phyloP scores from a whole-genome alignment of 2,888 invertebrate species.

The Pollenia griseotomentosa region DNA sequence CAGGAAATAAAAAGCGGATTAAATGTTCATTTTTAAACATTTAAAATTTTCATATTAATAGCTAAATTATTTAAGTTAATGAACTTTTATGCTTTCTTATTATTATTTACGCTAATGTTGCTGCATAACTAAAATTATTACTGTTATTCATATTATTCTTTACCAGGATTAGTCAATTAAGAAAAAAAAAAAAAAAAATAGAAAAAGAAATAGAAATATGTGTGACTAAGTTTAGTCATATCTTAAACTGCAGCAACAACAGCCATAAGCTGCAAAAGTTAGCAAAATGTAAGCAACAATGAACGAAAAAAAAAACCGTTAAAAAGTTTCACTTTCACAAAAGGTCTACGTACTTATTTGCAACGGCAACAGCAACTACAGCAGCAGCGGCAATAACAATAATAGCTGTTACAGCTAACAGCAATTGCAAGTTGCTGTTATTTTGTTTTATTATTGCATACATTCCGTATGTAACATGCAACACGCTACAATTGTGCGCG shows the following conservation, averaged over 20 bases:
- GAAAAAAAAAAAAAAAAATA: constrained; percentile 25
- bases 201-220: not conserved
- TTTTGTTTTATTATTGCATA: constrained; percentile 42
- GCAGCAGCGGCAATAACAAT: constrained; percentile 68
- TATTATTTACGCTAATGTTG: constrained; percentile 29
- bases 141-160: constrained; percentile 49
- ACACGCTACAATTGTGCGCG: constrained; percentile 66
- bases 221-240: constrained; percentile 24
- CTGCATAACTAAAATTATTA: constrained; percentile 19
- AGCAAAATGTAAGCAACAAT: constrained; percentile 61
- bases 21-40: not conserved
- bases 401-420: constrained; percentile 60
- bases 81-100: constrained; percentile 46
- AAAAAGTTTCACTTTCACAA: constrained; percentile 82
- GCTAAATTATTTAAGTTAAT: constrained; percentile 26
- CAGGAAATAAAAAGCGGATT: no score
- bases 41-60: not conserved
- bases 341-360: constrained; percentile 79
- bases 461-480: constrained; percentile 65
- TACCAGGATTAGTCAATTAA: constrained; percentile 57
- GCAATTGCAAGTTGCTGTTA: constrained; percentile 70
- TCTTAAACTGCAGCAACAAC: constrained; percentile 30
- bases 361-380: constrained; percentile 71
- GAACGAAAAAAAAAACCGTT: constrained; percentile 69
- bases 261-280: constrained; percentile 32